phyloP scores from a whole-genome alignment of 1,140 invertebrate species.

The Cephus cinctus region DNA sequence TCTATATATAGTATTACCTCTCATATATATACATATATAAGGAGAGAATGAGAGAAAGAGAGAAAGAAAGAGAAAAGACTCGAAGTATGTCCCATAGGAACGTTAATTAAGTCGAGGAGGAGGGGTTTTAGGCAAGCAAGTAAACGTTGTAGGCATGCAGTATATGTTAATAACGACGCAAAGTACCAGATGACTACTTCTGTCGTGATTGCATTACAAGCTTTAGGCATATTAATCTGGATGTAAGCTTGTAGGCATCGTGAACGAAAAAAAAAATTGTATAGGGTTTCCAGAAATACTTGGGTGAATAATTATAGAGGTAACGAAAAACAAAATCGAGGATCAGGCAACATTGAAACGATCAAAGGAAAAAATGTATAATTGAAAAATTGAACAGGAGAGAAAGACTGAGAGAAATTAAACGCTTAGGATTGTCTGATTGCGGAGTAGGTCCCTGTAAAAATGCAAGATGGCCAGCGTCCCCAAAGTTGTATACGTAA shows the following conservation, averaged over 20 bases:
- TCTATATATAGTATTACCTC: too few species aligned
- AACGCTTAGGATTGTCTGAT: slow-evolving; percentile 58
- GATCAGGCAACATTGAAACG: slow-evolving; percentile 52
- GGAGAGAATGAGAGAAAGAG: too few species aligned
- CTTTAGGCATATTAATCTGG: slow-evolving; percentile 23
- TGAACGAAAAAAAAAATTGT: slow-evolving; percentile 29
- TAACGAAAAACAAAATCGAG: slow-evolving; percentile 13
- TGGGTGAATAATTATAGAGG: slow-evolving; percentile 19
- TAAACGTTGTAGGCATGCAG: too few species aligned
- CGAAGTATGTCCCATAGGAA: too few species aligned
- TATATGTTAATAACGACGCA: background rate
- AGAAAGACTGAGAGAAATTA: slow-evolving; percentile 36
- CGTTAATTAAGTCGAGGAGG: too few species aligned
- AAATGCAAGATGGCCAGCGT: slow-evolving; percentile 58
- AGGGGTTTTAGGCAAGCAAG: too few species aligned
- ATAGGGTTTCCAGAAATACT: slow-evolving; percentile 19
- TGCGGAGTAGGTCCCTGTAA: slow-evolving; percentile 57
- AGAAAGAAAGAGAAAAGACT: too few species aligned
- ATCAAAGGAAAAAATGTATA: slow-evolving; percentile 52
- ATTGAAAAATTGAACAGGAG: slow-evolving; percentile 7
- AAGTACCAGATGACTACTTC: background rate
- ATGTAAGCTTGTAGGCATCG: slow-evolving; percentile 25
- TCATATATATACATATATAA: too few species aligned
- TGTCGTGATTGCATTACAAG: slow-evolving; percentile 28
- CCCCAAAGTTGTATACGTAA: slow-evolving; percentile 55